Percentiles rank a stretch among this genome's conserved stretches.
phyloP scores from a whole-genome alignment of 2,113 vertebrate genomes.

The Zosterops japonicus region DNA sequence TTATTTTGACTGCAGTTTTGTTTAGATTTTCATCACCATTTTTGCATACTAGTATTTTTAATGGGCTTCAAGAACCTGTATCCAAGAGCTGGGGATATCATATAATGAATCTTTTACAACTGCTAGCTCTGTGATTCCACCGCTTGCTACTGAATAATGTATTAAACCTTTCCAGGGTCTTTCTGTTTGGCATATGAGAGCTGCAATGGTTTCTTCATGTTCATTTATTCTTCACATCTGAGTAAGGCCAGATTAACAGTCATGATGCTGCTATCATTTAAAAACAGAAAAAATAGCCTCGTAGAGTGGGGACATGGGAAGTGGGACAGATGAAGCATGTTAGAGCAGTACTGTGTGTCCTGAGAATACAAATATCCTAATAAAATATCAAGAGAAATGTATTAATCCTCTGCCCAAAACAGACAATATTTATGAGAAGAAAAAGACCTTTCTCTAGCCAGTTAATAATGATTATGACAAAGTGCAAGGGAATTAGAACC shows the following conservation, averaged over 20 bases:
- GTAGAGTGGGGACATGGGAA: not conserved
- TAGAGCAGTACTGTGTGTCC: not conserved
- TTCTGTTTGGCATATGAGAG: not conserved
- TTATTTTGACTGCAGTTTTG: not conserved
- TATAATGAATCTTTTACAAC: conserved; percentile 16
- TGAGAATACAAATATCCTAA: not conserved
- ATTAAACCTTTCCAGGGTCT: not conserved
- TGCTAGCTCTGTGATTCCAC: conserved; percentile 13
- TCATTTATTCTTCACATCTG: not conserved
- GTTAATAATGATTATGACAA: not conserved
- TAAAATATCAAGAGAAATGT: not conserved
- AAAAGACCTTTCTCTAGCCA: not conserved
- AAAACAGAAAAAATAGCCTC: not conserved
- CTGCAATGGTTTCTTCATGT: not conserved
- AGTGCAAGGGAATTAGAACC: not conserved
- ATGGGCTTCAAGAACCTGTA: not conserved
- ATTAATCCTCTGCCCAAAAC: not conserved
- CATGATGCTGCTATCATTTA: not conserved
- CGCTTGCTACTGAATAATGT: conserved; percentile 49
- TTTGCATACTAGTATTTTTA: conserved; percentile 17
- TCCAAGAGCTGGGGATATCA: not conserved
- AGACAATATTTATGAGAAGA: not conserved
- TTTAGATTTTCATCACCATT: conserved; percentile 21
- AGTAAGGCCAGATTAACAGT: not conserved
- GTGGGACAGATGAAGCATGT: not conserved